These are phyloP conservation scores for Brachionus manjavacas DNA, from an alignment of 1,140 invertebrate species.

Conservation along the genomic window DNA sequence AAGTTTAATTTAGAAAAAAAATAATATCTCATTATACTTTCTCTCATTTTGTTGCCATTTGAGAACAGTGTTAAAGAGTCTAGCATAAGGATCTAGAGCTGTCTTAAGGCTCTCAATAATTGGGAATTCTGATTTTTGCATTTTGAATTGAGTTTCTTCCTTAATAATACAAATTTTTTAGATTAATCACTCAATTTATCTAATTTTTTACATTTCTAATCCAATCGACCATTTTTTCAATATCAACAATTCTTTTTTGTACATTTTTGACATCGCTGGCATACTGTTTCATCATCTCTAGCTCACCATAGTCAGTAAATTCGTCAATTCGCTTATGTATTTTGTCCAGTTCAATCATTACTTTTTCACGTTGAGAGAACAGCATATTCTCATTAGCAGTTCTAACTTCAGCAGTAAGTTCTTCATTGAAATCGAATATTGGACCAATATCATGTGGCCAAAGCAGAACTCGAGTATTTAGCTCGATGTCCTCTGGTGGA, in stretches of 20 bases:
- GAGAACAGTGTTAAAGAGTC: constrained; percentile 37
- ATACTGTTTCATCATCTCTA: constrained; percentile 59
- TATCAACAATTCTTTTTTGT: constrained; percentile 68
- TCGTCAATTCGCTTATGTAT: constrained; percentile 65
- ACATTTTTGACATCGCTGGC: constrained; percentile 66
- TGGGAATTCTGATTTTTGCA: constrained; percentile 68
- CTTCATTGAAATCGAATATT: constrained; percentile 61
- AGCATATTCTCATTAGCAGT: constrained; percentile 68
- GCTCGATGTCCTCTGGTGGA: constrained; percentile 70
- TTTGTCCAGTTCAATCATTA: constrained; percentile 67
- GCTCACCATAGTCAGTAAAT: constrained; percentile 60
- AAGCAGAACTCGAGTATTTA: constrained; percentile 75
- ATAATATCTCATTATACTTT: constrained; percentile 64
- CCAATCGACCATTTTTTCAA: constrained; percentile 70
- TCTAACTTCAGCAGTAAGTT: constrained; percentile 50
- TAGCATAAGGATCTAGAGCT: constrained; percentile 41
- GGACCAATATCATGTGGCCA: constrained; percentile 83
- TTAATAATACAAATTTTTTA: constrained; percentile 47
- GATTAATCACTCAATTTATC: neutral
- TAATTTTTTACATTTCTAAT: constrained; percentile 65
- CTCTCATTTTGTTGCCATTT: constrained; percentile 52
- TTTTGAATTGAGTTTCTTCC: constrained; percentile 78
- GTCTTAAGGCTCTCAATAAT: constrained; percentile 65
- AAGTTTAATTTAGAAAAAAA: constrained; percentile 80
- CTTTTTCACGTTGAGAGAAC: constrained; percentile 22